Evolutionary conservation across 2,797 vertebrate species (phyloP).

Genomic region (Sarcophilus harrisii): DNA sequence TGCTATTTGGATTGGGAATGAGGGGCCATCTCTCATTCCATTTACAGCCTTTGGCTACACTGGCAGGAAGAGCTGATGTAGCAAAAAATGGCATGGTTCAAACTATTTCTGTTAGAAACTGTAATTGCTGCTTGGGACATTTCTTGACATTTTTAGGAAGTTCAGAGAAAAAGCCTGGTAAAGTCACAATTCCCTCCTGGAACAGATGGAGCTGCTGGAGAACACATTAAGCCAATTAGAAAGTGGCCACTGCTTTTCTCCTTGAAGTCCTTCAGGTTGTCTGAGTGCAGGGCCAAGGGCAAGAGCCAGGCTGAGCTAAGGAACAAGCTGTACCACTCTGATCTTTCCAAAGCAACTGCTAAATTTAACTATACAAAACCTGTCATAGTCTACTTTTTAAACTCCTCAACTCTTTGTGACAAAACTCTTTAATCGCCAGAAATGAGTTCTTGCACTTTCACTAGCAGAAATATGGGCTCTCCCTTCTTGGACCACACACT

Average conservation of each 20-base stretch:
- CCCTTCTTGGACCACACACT: background rate
- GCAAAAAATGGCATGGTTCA: conserved; percentile 43
- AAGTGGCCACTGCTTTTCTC: background rate
- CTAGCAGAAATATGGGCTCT: background rate
- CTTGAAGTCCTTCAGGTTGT: conserved; percentile 44
- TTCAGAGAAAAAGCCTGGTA: conserved; percentile 34
- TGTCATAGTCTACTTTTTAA: conserved; percentile 59
- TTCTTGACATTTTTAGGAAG: conserved; percentile 65
- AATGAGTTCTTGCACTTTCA: background rate
- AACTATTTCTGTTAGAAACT: conserved; percentile 67
- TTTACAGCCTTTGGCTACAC: conserved; percentile 52
- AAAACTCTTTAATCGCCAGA: background rate
- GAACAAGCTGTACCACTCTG: conserved; percentile 74
- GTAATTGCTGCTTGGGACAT: conserved; percentile 49
- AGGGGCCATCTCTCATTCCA: conserved; percentile 54
- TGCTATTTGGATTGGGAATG: conserved; percentile 60
- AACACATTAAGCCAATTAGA: conserved; percentile 1
- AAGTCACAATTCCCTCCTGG: conserved; percentile 65
- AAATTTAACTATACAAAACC: conserved; percentile 74
- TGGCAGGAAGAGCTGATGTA: conserved; percentile 55
- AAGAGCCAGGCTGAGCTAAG: conserved; percentile 57
- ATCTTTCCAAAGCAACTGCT: conserved; percentile 80
- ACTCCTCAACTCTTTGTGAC: conserved; percentile 24
- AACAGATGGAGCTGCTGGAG: conserved; percentile 31
- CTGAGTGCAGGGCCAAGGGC: conserved; percentile 51